Evolutionary conservation across 1,140 invertebrate species (phyloP).

Genomic region (Mamestra configurata): DNA sequence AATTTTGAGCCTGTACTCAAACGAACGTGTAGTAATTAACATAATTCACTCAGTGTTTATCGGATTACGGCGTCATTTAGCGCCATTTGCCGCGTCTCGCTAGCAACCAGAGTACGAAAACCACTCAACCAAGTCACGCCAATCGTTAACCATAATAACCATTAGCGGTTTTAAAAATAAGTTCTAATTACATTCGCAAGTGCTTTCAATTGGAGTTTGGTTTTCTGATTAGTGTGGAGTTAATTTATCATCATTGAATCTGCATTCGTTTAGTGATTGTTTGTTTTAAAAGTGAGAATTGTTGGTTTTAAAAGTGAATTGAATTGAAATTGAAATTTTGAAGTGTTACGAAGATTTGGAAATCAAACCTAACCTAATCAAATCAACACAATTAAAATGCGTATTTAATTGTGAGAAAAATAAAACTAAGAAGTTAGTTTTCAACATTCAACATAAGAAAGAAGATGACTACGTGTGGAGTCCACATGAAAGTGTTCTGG

Average conservation of each 20-base stretch:
- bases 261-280: not conserved
- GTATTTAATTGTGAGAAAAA: too few relatives aligned
- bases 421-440: not conserved
- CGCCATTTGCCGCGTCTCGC: not conserved
- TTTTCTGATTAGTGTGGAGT: not conserved
- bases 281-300: not conserved
- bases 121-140: constrained; percentile 15
- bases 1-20: constrained; percentile 5
- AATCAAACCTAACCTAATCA: too few relatives aligned
- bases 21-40: constrained; percentile 18
- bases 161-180: constrained; percentile 24
- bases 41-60: constrained; percentile 30
- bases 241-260: not conserved
- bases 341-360: too few relatives aligned
- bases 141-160: constrained; percentile 10
- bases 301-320: not conserved
- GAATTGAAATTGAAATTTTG: not conserved
- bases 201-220: constrained; percentile 4
- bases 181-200: constrained; percentile 17
- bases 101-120: not conserved
- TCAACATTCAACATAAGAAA: not conserved
- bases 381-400: too few relatives aligned
- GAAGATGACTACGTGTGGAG: not conserved
- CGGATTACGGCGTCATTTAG: constrained; percentile 30
- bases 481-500: not conserved